Base-by-base conservation (phyloP, 2,888 invertebrate genomes). In the Agonopterix heracliana region DNA sequence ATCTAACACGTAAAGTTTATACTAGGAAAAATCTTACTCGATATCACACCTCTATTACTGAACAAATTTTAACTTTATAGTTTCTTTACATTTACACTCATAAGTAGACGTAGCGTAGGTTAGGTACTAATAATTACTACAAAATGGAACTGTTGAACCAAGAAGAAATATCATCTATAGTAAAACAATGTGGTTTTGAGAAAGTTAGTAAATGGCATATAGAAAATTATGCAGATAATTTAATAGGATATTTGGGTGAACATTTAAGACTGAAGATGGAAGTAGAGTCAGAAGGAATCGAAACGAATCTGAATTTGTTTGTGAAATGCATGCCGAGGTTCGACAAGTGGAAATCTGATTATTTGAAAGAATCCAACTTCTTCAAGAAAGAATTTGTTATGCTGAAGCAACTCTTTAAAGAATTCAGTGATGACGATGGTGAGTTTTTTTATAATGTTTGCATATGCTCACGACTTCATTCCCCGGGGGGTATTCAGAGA, bases 321-420 rank as follows among this genome's bases (percentile, higher is more conserved):
- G 74, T 91, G 0, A 93, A 93, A 68, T 82, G 89, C 7, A 73
- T 91, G 47, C 92, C 93, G 0, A 75, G 74, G 50, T 82, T 81
- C 10, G 78, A 90, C 45, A 65, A 74, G 9, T 90, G 89, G 61
- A 89, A 89, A 58, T 82, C 77, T 0, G 57, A 78, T 9, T 83
- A 81, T 62, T 52, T 86, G 7, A 65, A 60, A 14, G 74, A 85
- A 43, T 50, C 66, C 2, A 60, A 50, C 0, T 85, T 86, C 54
- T 85, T 86, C 50, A 60, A 66, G 17, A 85, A 85, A 48, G 86
- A 86, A 52, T 79, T 68, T 52, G 49, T 68, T 1, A 79, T 82
- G 81, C 60, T 86, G 36, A 76, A 61, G 52, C 56, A 63, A 2
- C 65, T 86, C 34, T 86, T 86, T 40, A 61, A 60, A 40, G 60